Conservation (phyloP, 2,113 vertebrate genomes). For the Cairina moschata region DNA sequence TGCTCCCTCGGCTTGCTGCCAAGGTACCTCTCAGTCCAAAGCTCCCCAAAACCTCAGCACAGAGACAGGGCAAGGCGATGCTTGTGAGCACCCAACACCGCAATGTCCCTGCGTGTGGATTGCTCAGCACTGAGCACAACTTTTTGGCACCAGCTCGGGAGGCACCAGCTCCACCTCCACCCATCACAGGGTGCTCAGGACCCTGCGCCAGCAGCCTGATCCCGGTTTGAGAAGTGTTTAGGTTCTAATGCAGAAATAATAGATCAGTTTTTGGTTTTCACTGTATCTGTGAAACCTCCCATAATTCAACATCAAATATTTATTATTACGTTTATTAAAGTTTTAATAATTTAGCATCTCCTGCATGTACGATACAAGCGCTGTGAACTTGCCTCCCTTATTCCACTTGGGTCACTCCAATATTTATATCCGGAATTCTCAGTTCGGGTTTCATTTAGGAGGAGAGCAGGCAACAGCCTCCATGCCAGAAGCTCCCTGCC, state of each 20-base stretch:
- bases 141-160: not conserved
- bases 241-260: conserved; percentile 72
- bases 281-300: conserved; percentile 75
- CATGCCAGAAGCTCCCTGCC: not conserved
- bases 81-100: not conserved
- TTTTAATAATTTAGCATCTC: conserved; percentile 81
- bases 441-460: conserved; percentile 11
- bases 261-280: conserved; percentile 69
- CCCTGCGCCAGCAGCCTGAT: not conserved
- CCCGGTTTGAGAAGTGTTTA: conserved; percentile 51
- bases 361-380: conserved; percentile 56
- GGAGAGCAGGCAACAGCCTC: conserved; percentile 6
- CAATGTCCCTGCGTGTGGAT: accelerated
- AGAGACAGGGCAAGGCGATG: accelerated
- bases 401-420: conserved; percentile 70
- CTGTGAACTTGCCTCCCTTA: conserved; percentile 57
- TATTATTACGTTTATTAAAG: conserved; percentile 84
- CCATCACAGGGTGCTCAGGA: not conserved
- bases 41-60: not conserved
- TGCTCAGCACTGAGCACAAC: no score
- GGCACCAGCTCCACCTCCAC: not conserved
- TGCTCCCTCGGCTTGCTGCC: not conserved
- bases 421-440: conserved; percentile 72
- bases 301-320: conserved; percentile 86
- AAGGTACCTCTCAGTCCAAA: not conserved